phyloP scores from a whole-genome alignment of 2,888 invertebrate species.

The Odontomyia ornata region DNA sequence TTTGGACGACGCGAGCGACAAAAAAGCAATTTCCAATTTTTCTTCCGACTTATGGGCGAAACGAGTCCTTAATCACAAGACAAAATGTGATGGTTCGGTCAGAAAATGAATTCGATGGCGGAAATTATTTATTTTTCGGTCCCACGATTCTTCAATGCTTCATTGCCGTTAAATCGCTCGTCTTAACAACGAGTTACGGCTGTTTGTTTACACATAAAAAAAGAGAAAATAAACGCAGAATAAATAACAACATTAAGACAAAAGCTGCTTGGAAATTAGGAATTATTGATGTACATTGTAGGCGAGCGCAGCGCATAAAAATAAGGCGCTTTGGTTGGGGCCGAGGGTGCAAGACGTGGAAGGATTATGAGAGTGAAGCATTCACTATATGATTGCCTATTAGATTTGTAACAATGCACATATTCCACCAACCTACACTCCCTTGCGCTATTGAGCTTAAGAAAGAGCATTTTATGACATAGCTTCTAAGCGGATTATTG shows the following conservation, averaged over 20 bases:
- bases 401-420: too few relatives aligned
- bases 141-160: background rate
- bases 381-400: too few relatives aligned
- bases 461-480: background rate
- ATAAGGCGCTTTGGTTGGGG: background rate
- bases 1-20: background rate
- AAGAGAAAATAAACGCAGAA: background rate
- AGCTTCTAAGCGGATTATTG: background rate
- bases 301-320: background rate
- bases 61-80: conserved; percentile 13
- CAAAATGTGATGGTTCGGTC: conserved; percentile 3
- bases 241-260: background rate
- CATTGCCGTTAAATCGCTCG: conserved; percentile 1
- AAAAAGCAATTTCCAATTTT: conserved; percentile 21
- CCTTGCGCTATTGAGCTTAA: too few relatives aligned
- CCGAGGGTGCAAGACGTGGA: background rate
- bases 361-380: background rate
- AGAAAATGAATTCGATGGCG: conserved; percentile 11
- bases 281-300: background rate
- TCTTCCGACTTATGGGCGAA: background rate
- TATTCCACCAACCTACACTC: too few relatives aligned
- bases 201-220: background rate
- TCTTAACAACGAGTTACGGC: background rate
- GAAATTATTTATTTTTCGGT: conserved; percentile 6
- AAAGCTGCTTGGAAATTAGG: background rate